phyloP scores from a whole-genome alignment of 2,888 invertebrate genomes.

The Chrysomela aeneicollis region DNA sequence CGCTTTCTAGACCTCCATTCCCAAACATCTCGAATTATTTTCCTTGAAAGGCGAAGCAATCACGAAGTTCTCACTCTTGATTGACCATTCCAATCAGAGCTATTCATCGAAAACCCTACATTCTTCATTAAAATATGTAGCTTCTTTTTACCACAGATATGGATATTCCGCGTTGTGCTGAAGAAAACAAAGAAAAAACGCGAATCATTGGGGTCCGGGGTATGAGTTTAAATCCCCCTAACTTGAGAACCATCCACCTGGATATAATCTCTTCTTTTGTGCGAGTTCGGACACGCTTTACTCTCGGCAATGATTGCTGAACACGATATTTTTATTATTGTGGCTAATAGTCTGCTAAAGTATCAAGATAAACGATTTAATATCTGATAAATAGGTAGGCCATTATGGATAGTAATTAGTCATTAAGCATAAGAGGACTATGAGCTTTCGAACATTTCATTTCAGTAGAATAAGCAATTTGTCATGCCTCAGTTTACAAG shows the following conservation, averaged over 20 bases:
- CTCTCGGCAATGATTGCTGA: constrained; percentile 34
- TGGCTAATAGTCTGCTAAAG: constrained; percentile 17
- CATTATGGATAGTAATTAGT: not conserved
- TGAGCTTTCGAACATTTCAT: not conserved
- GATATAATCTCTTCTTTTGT: constrained; percentile 35
- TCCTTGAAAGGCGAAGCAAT: constrained; percentile 3
- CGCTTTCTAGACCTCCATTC: not conserved
- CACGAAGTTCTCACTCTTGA: constrained; percentile 11
- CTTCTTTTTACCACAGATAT: constrained; percentile 4
- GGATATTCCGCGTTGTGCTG: constrained; percentile 10
- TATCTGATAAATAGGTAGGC: not conserved
- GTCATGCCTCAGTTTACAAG: too few species aligned
- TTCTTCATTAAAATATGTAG: not conserved
- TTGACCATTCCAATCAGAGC: constrained; percentile 17
- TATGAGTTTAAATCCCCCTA: constrained; percentile 30
- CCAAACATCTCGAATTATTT: not conserved
- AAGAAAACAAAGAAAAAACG: constrained; percentile 13
- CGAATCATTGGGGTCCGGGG: constrained; percentile 15
- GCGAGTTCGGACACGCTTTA: constrained; percentile 27
- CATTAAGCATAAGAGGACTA: not conserved
- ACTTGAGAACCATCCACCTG: constrained; percentile 37
- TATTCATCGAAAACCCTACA: constrained; percentile 6
- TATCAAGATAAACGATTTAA: constrained; percentile 13
- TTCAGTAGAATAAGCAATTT: too few species aligned
- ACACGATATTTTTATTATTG: constrained; percentile 40